These are phyloP conservation scores for Drosophila simulans DNA, from an alignment of 1,140 invertebrate species.

Conservation along the genomic window DNA sequence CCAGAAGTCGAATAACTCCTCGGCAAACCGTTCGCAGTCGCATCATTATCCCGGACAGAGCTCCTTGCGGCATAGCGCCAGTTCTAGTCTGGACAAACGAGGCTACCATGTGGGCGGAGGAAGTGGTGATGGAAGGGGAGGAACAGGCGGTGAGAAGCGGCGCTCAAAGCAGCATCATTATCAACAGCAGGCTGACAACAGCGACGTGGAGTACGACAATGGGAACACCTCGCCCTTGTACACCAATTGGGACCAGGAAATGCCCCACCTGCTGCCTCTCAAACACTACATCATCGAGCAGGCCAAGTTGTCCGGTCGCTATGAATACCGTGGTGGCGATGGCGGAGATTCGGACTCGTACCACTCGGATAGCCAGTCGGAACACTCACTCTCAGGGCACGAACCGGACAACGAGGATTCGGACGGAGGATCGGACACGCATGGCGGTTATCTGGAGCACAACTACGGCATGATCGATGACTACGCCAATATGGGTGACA, in stretches of 20 bases:
- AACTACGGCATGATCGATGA: constrained; percentile 84
- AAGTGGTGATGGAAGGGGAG: constrained; percentile 84
- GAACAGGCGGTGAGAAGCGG: constrained; percentile 68
- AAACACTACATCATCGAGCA: constrained; percentile 96
- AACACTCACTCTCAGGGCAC: constrained; percentile 87
- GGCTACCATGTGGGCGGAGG: constrained; percentile 79
- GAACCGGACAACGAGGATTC: constrained; percentile 90
- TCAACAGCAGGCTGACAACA: constrained; percentile 68
- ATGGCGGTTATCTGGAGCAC: constrained; percentile 88
- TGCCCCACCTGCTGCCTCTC: constrained; percentile 91
- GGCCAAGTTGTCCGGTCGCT: constrained; percentile 90
- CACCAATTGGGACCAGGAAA: constrained; percentile 89
- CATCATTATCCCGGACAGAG: constrained; percentile 63
- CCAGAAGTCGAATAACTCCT: constrained; percentile 67
- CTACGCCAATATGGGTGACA: constrained; percentile 85
- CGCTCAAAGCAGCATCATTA: constrained; percentile 64
- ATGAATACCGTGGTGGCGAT: constrained; percentile 85
- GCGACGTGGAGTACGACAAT: constrained; percentile 86
- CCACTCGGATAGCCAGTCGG: constrained; percentile 86
- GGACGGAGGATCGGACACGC: constrained; percentile 87
- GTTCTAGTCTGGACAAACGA: constrained; percentile 85
- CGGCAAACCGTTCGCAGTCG: constrained; percentile 63
- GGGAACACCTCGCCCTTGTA: constrained; percentile 88
- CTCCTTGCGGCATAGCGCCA: constrained; percentile 70
- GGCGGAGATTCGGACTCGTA: constrained; percentile 89